A percentile compares a stretch with the other conserved stretches of the same genome.
Conservation (phyloP, 92 coral and sea anemone species). For the Bergia puertoricense region DNA sequence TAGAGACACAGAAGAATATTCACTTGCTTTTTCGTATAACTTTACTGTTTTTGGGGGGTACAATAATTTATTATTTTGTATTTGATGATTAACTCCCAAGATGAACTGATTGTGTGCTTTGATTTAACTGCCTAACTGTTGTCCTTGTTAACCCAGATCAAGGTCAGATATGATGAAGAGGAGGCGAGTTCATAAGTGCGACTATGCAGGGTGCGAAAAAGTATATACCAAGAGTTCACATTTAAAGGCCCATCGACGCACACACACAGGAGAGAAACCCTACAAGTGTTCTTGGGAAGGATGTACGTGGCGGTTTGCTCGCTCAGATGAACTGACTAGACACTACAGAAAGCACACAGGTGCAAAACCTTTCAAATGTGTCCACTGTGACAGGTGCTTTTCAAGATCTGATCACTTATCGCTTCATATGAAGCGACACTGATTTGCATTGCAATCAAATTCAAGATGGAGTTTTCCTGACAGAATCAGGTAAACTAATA, state of each 20-base stretch:
- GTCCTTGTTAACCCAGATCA: constrained; percentile 30
- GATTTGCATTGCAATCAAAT: constrained; percentile 34
- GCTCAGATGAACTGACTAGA: constrained; percentile 99
- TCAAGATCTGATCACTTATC: constrained; percentile 99
- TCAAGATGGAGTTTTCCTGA: constrained; percentile 20
- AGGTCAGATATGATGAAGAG: constrained; percentile 83
- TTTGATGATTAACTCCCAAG: too few species aligned
- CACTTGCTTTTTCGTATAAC: background rate
- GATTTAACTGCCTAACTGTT: background rate
- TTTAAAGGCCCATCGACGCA: constrained; percentile 97
- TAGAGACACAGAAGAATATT: background rate
- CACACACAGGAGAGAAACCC: constrained; percentile 99
- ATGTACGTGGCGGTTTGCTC: constrained; percentile 97
- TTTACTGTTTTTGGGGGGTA: too few species aligned
- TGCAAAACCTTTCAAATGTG: constrained; percentile 97
- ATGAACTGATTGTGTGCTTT: background rate
- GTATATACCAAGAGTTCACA: constrained; percentile 99
- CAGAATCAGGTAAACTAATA: constrained; percentile 7
- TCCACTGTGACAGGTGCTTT: constrained; percentile 96
- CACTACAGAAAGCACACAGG: constrained; percentile 99
- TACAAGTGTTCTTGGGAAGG: constrained; percentile 99
- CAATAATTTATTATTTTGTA: too few species aligned
- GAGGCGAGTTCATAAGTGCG: constrained; percentile 93
- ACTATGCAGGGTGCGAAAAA: constrained; percentile 98
- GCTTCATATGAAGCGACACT: constrained; percentile 99